Percentiles rank a stretch among this genome's conserved stretches.
Conservation (phyloP, 2,888 invertebrate species). For the Pelosia muscerda region DNA sequence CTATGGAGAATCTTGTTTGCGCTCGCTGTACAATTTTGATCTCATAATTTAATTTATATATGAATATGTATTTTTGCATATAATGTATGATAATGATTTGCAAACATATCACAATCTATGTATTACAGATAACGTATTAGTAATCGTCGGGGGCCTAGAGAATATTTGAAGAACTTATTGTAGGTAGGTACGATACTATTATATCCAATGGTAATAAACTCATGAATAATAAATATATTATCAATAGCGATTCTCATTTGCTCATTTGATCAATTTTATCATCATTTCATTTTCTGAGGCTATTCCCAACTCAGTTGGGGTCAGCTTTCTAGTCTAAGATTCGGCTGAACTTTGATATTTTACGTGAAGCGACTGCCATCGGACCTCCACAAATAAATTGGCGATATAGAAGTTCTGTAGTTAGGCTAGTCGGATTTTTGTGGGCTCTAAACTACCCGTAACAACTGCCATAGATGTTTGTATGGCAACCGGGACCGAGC, state of each 20-base stretch:
- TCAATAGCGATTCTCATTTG: not conserved
- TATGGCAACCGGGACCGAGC: too few relatives aligned
- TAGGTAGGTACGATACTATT: not conserved
- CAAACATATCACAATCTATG: not conserved
- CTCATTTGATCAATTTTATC: not conserved
- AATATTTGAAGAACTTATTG: not conserved
- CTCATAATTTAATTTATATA: conserved; percentile 14
- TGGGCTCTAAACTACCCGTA: too few relatives aligned
- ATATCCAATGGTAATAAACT: conserved; percentile 1
- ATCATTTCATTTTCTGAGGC: too few relatives aligned
- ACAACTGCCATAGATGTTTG: too few relatives aligned
- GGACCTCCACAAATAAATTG: too few relatives aligned
- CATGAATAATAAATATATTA: not conserved
- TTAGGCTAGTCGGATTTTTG: too few relatives aligned
- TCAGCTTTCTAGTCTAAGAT: too few relatives aligned
- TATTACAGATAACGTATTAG: not conserved
- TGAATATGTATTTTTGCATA: not conserved
- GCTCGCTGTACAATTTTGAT: conserved; percentile 11
- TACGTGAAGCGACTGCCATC: too few relatives aligned
- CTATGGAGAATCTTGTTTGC: not conserved
- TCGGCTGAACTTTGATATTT: too few relatives aligned
- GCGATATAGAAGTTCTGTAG: too few relatives aligned
- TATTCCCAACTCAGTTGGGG: too few relatives aligned
- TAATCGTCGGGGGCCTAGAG: not conserved
- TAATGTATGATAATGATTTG: not conserved